These are phyloP conservation scores for Melangyna quadrimaculata DNA, from an alignment of 2,888 invertebrate species.

Conservation along the genomic window DNA sequence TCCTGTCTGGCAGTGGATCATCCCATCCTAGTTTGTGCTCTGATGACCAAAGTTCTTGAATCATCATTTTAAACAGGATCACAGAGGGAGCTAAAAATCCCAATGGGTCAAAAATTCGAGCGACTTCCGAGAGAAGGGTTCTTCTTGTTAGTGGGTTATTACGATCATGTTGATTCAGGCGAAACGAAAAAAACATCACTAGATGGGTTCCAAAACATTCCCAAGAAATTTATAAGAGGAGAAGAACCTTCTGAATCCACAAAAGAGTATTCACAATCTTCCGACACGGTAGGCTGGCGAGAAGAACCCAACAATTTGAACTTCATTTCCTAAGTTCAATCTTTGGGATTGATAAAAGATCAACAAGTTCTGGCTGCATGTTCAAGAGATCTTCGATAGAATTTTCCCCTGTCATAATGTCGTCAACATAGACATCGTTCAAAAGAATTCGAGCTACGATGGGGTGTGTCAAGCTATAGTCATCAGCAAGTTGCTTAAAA, in stretches of 20 bases:
- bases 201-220: conserved; percentile 9
- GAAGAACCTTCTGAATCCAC: neutral
- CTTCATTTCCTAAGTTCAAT: conserved; percentile 29
- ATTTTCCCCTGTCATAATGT: too few relatives aligned
- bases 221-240: neutral
- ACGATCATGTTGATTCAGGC: neutral
- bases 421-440: neutral
- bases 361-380: conserved; percentile 6
- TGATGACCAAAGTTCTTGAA: neutral
- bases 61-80: neutral
- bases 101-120: neutral
- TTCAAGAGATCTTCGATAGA: neutral
- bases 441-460: neutral
- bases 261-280: conserved; percentile 14
- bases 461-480: neutral
- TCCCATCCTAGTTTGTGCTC: neutral
- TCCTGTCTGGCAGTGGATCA: neutral
- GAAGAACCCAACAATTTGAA: conserved; percentile 28
- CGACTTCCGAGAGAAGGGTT: neutral
- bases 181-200: neutral
- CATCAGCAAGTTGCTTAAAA: conserved; percentile 26
- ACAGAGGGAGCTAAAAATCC: neutral
- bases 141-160: neutral
- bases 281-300: neutral
- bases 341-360: neutral